Evolutionary conservation across 2,113 vertebrate genomes (phyloP), one percentile per base, ranked within the genome.

Genomic region (Dissostichus mawsoni): DNA sequence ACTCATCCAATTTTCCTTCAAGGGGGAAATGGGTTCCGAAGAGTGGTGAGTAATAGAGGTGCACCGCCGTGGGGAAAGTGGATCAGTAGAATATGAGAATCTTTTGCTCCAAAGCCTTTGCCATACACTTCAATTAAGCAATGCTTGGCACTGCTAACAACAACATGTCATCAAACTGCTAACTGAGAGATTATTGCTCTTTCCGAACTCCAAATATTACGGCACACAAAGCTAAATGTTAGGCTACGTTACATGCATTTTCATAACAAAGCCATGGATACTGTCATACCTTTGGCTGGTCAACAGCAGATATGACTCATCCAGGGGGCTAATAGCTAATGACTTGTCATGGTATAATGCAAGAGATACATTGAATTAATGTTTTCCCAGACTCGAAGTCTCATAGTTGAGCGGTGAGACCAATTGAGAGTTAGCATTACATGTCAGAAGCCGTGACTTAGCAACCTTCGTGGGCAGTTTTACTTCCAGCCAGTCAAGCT

Each of bases 391-490:
- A 81, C 81, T 74, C 70, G 16, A 23, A 71, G 78, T 76, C 78
- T 71, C 83, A 78, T 45, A 51, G 74, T 86, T 65, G 70, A 71
- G 72, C 78, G 62, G 11, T 74, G 73, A 85, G 81, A 74, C 74
- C 79, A 78, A 83, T 88, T 76, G 65, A 63, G 71, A 67, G 44
- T 80, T 78, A 57, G 64, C 56, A 69, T 85, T 84, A 78, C 81
- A 88, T 88, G 78, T 88, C 84, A 90, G 86, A 89, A 89, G 83
- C 86, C 33, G 57, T 92, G 90, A 92, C 80, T 91, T 89, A 81
- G 57, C 73, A 81, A 73, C 67, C 79, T 79, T 74, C 47, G 48
- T 50, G 68, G 51, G 74, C 78, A 82, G 58, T 1, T n/a, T 69
- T 67, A 62, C 85, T 76, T 79, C 61, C 74, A 81, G 71, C 59